Conservation (phyloP, 2,797 vertebrate genomes). For the Onychomys arenicola region DNA sequence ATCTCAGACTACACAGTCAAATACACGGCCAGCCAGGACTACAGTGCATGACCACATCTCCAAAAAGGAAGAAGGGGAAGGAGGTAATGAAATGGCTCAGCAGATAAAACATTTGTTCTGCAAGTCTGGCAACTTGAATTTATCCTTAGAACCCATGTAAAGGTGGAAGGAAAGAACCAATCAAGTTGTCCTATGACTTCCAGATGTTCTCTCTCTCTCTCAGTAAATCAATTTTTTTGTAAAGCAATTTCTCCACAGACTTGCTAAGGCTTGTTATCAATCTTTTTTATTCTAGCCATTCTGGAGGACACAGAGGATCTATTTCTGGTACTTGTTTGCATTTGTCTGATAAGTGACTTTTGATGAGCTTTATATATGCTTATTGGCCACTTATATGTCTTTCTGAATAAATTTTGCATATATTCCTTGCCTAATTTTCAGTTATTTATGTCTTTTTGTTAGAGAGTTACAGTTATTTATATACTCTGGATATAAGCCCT, state of each 20-base stretch:
- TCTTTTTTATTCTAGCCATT: constrained; percentile 7
- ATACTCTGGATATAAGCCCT: neutral
- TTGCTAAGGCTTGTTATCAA: neutral
- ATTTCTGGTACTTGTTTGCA: neutral
- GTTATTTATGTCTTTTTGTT: neutral
- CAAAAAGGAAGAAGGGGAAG: neutral
- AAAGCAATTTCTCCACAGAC: neutral
- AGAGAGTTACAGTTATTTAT: neutral
- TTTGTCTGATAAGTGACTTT: neutral
- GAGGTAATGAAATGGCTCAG: neutral
- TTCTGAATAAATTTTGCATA: neutral
- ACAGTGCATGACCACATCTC: neutral
- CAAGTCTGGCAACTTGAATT: neutral
- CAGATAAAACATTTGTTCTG: neutral
- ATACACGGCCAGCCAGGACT: neutral
- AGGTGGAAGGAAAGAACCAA: neutral
- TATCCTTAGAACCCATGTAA: neutral
- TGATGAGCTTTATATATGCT: neutral
- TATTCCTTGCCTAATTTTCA: neutral
- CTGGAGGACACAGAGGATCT: neutral
- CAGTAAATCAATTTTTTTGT: neutral
- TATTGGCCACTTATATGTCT: neutral
- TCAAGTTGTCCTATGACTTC: neutral
- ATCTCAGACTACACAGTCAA: neutral
- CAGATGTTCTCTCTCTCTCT: neutral